Conservation (phyloP, 1,140 invertebrate genomes). For the Atta colombica region DNA sequence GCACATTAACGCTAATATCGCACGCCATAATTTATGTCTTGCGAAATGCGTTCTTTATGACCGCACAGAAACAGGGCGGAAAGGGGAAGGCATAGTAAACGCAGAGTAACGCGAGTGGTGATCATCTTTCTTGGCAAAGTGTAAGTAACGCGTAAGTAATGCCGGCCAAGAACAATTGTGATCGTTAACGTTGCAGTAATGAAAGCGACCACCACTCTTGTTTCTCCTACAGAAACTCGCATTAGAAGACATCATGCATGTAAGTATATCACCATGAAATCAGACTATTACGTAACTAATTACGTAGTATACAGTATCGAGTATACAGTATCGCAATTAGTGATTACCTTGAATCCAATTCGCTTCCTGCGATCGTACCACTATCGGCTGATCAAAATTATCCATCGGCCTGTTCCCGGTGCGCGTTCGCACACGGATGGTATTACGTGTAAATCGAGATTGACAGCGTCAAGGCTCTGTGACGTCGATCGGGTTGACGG, state of each 20-base stretch:
- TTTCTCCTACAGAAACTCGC: neutral
- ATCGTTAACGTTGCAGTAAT: constrained; percentile 48
- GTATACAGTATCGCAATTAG: neutral
- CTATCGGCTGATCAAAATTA: constrained; percentile 62
- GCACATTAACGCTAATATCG: constrained; percentile 47
- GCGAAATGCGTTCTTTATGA: constrained; percentile 53
- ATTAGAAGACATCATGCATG: neutral
- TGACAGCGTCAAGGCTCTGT: constrained; percentile 62
- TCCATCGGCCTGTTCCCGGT: neutral
- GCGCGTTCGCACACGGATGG: constrained; percentile 30
- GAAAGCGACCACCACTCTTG: neutral
- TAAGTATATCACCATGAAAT: constrained; percentile 6
- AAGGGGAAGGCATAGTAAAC: constrained; percentile 6
- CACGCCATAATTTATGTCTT: constrained; percentile 42
- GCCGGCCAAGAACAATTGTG: constrained; percentile 46
- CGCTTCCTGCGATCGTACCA: constrained; percentile 14
- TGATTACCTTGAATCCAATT: constrained; percentile 40
- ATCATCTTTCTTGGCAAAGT: constrained; percentile 43
- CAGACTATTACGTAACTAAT: constrained; percentile 29
- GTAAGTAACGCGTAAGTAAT: constrained; percentile 55
- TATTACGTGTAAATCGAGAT: constrained; percentile 64
- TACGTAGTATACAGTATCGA: neutral
- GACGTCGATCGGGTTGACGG: constrained; percentile 21
- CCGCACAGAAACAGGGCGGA: neutral
- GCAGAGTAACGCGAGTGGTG: constrained; percentile 31